Evolutionary conservation across 2,113 vertebrate genomes (phyloP).

Genomic region (Pachycephala philippinensis): DNA sequence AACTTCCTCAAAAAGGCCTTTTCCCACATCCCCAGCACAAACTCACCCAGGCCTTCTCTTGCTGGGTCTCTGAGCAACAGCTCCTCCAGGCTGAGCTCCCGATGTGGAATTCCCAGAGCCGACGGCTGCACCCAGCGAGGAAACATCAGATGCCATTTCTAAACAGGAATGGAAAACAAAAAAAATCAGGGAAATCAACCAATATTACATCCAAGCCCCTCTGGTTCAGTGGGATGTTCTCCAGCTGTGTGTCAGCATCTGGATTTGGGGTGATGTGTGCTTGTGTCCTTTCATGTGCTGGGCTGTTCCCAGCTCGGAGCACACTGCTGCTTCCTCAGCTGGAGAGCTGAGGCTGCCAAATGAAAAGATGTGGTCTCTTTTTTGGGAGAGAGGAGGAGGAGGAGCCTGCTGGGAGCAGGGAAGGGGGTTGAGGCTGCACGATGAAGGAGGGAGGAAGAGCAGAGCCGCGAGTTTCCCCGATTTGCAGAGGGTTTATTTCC

Average conservation of each 20-base stretch:
- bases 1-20: not conserved
- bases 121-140: constrained; percentile 75
- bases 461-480: fast-evolving
- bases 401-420: not conserved
- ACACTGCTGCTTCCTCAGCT: not conserved
- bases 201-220: fast-evolving
- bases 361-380: not conserved
- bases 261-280: fast-evolving
- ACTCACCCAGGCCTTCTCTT: constrained; percentile 87
- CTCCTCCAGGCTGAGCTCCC: constrained; percentile 63
- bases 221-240: fast-evolving
- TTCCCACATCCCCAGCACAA: not conserved
- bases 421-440: not conserved
- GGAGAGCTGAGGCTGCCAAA: not conserved
- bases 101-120: constrained; percentile 71
- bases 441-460: not conserved
- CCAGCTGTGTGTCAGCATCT: not conserved
- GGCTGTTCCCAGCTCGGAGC: not conserved
- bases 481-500: not conserved
- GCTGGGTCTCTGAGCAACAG: constrained; percentile 77
- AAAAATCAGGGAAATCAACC: not conserved
- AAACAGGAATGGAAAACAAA: not conserved
- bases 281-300: not conserved
- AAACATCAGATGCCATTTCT: constrained; percentile 86
- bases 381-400: not conserved